Base-by-base conservation (phyloP, 2,797 vertebrate species). In the Gobio occitaniae region DNA sequence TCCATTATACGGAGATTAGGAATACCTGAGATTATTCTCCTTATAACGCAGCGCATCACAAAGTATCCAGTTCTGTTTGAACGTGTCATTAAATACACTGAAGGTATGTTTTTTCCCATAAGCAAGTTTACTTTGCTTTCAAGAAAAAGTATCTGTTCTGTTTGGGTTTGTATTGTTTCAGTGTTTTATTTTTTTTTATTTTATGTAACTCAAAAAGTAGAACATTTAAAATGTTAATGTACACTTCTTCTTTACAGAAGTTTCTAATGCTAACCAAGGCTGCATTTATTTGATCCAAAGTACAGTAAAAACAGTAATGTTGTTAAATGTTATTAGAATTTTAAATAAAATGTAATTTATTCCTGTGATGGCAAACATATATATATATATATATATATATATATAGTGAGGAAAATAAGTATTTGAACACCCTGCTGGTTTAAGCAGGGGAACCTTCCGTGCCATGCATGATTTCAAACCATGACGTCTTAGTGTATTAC, bases 11-110 rank as follows among this genome's bases (percentile, higher is more conserved):
- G 97, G 81, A 90, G 98, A 25, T 91, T 97, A 2, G 97, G 97
- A 0, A 90, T 99, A 29, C 96, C 96, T 9, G 98, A 99, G 75
- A 98, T 97, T 59, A 96, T 98, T 83, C 94, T 99, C 0, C 91
- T 99, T 68, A 97, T 99, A 25, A 98, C 98, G 0, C 98, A 99
- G 84, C 97, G 98, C 80, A 97, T 99, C 90, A 99, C 97, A 59
- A 99, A 99, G 44, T 99, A 99, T 87, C 98, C 98, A 0, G 95
- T 99, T 68, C 91, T 99, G 91, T 93, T 99, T 91, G 98, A 99
- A 63, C 93, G 98, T 1, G 93, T 99, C 76, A 93, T 99, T 21
- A 96, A 98, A 89, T 97, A 97, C 89, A 99, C 97, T 0, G 96
- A 97, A 92, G 97, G 98, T 99, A 92, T 0, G 61, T 25, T n/a